Evolutionary conservation across 1,140 invertebrate species (phyloP).

Genomic region (Philotrypesis tridentata): DNA sequence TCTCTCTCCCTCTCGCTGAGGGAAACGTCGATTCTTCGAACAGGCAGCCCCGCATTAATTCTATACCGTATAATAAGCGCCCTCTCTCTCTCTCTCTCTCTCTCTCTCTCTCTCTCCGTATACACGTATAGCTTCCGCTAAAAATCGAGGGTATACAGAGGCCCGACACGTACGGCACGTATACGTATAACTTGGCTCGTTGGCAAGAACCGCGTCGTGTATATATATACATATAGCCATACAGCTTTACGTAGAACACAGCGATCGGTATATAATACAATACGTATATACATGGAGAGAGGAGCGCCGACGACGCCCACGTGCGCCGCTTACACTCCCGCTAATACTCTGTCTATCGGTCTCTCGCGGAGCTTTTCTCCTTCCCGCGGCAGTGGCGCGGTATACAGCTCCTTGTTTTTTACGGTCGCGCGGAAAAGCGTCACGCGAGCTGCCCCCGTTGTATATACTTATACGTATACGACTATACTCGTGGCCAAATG

Average conservation of each 20-base stretch:
- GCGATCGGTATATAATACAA: too few relatives aligned
- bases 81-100: too few relatives aligned
- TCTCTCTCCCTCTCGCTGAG: too few relatives aligned
- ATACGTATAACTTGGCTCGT: conserved; percentile 2
- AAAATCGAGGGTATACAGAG: neutral
- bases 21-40: too few relatives aligned
- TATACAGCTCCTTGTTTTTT: neutral
- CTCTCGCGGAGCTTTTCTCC: too few relatives aligned
- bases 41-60: too few relatives aligned
- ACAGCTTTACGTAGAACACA: too few relatives aligned
- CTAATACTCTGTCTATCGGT: neutral
- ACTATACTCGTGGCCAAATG: neutral
- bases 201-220: neutral
- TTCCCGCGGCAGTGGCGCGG: too few relatives aligned
- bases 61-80: too few relatives aligned
- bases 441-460: too few relatives aligned
- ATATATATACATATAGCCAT: neutral
- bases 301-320: neutral
- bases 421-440: neutral
- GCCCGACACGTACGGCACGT: neutral
- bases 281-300: neutral
- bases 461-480: neutral
- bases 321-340: neutral
- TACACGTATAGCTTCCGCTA: too few relatives aligned
- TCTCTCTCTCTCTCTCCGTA: too few relatives aligned